Percentiles rank a stretch among this genome's conserved stretches.
These are phyloP conservation scores for Rosalia funebris DNA, from an alignment of 2,888 invertebrate species.

Conservation along the genomic window DNA sequence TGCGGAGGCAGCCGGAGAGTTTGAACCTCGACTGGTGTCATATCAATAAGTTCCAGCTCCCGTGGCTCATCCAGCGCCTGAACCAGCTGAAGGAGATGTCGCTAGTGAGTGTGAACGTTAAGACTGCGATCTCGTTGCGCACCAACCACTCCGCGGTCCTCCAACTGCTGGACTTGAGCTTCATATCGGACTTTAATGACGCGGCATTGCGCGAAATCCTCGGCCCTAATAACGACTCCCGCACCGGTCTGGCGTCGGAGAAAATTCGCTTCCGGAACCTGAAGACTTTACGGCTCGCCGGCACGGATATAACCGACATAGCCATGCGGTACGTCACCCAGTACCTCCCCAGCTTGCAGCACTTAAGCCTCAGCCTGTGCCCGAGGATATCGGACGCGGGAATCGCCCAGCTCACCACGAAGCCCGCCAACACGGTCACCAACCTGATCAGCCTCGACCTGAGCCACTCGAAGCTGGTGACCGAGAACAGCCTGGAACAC, in stretches of 20 bases:
- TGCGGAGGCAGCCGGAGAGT: conserved; percentile 85
- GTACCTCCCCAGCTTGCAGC: conserved; percentile 78
- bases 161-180: conserved; percentile 78
- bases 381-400: conserved; percentile 90
- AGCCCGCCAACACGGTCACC: conserved; percentile 74
- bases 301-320: conserved; percentile 92
- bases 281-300: conserved; percentile 79
- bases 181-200: conserved; percentile 87
- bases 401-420: conserved; percentile 84
- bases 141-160: conserved; percentile 70
- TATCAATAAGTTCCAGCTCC: conserved; percentile 86
- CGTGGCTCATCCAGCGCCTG: conserved; percentile 88
- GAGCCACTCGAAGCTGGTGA: conserved; percentile 83
- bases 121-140: conserved; percentile 80
- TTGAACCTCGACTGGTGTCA: conserved; percentile 91
- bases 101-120: conserved; percentile 80
- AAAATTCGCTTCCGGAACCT: conserved; percentile 82
- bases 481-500: conserved; percentile 85
- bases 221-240: conserved; percentile 86
- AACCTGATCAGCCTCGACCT: conserved; percentile 80
- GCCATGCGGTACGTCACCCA: conserved; percentile 80
- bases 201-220: conserved; percentile 85
- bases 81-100: conserved; percentile 85
- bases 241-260: conserved; percentile 79
- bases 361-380: conserved; percentile 86